Conservation (phyloP, 2,888 invertebrate genomes). For the Oxyteleia sp. region DNA sequence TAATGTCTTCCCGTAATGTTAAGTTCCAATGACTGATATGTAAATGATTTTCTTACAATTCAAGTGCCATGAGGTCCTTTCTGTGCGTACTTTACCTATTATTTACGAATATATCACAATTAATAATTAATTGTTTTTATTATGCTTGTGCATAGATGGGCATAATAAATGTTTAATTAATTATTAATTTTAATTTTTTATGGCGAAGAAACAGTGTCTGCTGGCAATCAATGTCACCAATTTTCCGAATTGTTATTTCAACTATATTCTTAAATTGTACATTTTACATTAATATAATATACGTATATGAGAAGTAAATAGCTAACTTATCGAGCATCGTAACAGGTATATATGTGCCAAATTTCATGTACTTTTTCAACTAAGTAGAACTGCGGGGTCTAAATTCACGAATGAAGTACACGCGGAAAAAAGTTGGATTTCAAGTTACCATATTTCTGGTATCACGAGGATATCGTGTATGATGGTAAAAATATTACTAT, state of each 20-base stretch:
- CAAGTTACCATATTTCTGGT: too few relatives aligned
- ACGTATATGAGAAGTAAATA: constrained; percentile 13
- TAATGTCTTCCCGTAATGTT: constrained; percentile 39
- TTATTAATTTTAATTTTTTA: not conserved
- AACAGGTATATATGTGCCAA: constrained; percentile 53
- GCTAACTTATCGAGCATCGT: constrained; percentile 26
- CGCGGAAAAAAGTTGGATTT: too few relatives aligned
- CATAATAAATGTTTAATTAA: constrained; percentile 8
- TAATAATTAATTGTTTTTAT: constrained; percentile 13
- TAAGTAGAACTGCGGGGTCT: constrained; percentile 6
- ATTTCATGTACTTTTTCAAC: constrained; percentile 36
- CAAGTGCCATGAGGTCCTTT: constrained; percentile 18
- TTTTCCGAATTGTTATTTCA: not conserved
- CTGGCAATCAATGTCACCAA: not conserved
- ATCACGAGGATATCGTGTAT: too few relatives aligned
- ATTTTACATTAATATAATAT: constrained; percentile 30
- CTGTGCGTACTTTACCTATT: not conserved
- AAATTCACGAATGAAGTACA: not conserved
- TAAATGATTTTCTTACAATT: constrained; percentile 41
- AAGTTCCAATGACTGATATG: constrained; percentile 51
- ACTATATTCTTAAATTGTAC: constrained; percentile 3
- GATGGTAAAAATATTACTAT: too few relatives aligned
- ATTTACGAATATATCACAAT: not conserved
- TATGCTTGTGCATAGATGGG: not conserved
- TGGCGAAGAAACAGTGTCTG: not conserved